Conservation (phyloP, 2,113 vertebrate genomes). For the Axis porcinus region DNA sequence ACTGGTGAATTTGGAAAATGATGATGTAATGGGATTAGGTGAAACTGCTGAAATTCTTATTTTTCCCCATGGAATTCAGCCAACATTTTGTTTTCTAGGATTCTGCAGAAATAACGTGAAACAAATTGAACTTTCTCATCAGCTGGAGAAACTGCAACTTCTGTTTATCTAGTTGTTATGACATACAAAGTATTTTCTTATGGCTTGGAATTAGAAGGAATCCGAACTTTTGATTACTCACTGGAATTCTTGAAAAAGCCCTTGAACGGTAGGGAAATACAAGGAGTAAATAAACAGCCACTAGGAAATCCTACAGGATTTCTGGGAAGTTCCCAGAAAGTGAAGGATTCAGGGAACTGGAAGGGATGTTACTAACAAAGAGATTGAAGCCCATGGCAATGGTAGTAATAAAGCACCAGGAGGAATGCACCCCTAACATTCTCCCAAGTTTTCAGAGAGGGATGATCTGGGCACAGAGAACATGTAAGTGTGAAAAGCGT, state of each 20-base stretch:
- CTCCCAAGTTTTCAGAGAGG: neutral
- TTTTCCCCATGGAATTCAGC: slow-evolving; percentile 25
- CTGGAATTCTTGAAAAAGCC: slow-evolving; percentile 10
- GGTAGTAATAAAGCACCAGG: neutral
- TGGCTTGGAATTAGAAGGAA: slow-evolving; percentile 20
- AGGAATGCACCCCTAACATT: neutral
- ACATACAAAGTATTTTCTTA: slow-evolving; percentile 11
- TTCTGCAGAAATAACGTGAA: slow-evolving; percentile 40
- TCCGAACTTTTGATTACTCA: neutral
- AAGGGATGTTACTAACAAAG: neutral
- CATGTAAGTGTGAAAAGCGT: neutral
- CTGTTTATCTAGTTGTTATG: slow-evolving; percentile 20
- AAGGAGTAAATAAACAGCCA: neutral
- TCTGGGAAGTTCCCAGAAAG: neutral
- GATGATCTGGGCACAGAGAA: neutral
- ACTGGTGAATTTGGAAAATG: slow-evolving; percentile 48
- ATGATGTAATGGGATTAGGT: slow-evolving; percentile 47
- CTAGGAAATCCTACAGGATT: neutral
- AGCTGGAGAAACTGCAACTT: slow-evolving; percentile 6
- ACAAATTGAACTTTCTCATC: slow-evolving; percentile 30
- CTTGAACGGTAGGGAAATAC: neutral
- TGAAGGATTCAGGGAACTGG: neutral
- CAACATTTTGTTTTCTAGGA: slow-evolving; percentile 58
- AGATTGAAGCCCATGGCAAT: neutral
- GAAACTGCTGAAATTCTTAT: slow-evolving; percentile 50